Evolutionary conservation across 2,113 vertebrate genomes (phyloP).

Genomic region (Mugil cephalus): DNA sequence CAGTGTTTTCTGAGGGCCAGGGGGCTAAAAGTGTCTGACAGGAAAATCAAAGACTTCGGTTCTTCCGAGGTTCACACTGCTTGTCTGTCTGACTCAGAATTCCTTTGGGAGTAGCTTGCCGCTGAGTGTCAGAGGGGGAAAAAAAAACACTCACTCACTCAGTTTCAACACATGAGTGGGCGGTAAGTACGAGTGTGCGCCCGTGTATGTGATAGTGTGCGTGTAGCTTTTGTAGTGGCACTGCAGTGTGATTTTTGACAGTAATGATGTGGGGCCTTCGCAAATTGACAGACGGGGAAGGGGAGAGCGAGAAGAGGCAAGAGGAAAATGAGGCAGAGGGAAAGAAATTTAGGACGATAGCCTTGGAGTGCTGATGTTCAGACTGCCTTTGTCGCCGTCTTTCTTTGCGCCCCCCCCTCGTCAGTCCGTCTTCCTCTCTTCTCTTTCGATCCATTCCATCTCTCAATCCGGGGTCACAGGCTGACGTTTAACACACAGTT

Average conservation of each 20-base stretch:
- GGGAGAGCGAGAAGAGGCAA: constrained; percentile 39
- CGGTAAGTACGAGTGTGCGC: constrained; percentile 38
- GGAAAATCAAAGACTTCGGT: constrained; percentile 62
- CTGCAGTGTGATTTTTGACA: constrained; percentile 67
- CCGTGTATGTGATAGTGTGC: constrained; percentile 37
- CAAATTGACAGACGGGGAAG: constrained; percentile 65
- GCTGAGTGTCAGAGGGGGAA: constrained; percentile 59
- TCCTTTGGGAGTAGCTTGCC: constrained; percentile 60
- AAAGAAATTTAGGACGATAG: constrained; percentile 17
- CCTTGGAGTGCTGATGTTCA: neutral
- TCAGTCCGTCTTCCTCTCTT: constrained; percentile 17
- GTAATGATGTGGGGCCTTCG: constrained; percentile 67
- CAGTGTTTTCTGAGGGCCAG: constrained; percentile 27
- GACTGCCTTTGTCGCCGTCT: constrained; percentile 9
- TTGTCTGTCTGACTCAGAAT: constrained; percentile 60
- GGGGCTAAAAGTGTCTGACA: constrained; percentile 67
- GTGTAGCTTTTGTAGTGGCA: constrained; percentile 59
- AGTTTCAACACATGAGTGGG: constrained; percentile 66
- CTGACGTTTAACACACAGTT: constrained; percentile 36
- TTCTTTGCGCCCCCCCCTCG: neutral
- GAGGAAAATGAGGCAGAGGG: constrained; percentile 21
- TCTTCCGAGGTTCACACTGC: constrained; percentile 49
- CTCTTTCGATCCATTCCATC: constrained; percentile 5
- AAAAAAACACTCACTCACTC: neutral
- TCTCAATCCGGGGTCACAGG: constrained; percentile 24